Evolutionary conservation across 2,888 invertebrate species (phyloP), one percentile per base, ranked within the genome.

Genomic region (Eudiplozoon nipponicum): DNA sequence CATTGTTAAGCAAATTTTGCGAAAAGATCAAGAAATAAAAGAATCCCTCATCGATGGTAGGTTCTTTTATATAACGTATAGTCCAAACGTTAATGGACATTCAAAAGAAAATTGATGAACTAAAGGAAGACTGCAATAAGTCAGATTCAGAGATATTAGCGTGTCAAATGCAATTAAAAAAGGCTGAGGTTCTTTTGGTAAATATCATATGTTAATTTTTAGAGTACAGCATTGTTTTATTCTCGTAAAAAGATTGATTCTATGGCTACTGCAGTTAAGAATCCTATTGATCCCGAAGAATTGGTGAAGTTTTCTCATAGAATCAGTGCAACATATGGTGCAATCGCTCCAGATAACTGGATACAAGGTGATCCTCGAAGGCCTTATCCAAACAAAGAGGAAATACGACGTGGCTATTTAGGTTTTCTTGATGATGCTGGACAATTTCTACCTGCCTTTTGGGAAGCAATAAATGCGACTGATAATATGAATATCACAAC

Each of bases 261-360:
- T 18, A 41, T 46, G 13, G 33, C 36, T 22, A 44, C 39, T 3
- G 40, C 46, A n/a, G 20, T 28, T 17, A 21, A 22, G 3, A 46
- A 44, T 15, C 45, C 46, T 1, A 35, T 44, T 15, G 39, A 46
- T n/a, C 34, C 40, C 2, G 46, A 46, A n/a, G 39, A 39, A 15
- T 34, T 46, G 3, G 42, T 46, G 11, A 31, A 40, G n/a, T 46
- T 40, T 39, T 40, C 44, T 2, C 45, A 46, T 26, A 40, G 44
- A 29, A 44, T 46, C 18, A 46, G 41, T 17, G 39, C 45, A 5
- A 34, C 39, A 17, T 36, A 46, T 36, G 45, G 45, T 20, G 45
- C 40, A 9, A 36, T 47, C 13, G 46, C 46, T 17, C 46, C 46
- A 3, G 44, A 45, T 7, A 42, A 44, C 38, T 46, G 46, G 46